phyloP scores from a whole-genome alignment of 2,797 vertebrate genomes.

The Eutrigla gurnardus region DNA sequence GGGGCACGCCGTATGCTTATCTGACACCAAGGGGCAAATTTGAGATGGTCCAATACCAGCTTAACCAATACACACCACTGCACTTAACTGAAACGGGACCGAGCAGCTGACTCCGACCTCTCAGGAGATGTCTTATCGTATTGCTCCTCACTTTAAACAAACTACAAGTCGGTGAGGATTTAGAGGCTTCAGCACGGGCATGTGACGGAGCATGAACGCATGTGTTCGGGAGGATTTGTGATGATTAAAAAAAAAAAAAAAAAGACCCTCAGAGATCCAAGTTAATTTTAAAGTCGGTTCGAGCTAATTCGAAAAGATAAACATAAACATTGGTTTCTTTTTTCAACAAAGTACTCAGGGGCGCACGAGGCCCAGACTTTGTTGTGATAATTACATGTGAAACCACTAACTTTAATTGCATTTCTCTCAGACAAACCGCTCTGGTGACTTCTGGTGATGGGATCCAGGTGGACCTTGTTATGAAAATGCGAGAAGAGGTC shows the following conservation, averaged over 20 bases:
- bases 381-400: slow-evolving; percentile 72
- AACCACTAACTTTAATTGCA: slow-evolving; percentile 77
- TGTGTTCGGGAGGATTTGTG: slow-evolving; percentile 58
- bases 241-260: slow-evolving; percentile 46
- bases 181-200: slow-evolving; percentile 53
- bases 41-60: slow-evolving; percentile 78
- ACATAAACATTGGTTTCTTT: slow-evolving; percentile 71
- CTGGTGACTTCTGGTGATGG: slow-evolving; percentile 62
- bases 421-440: slow-evolving; percentile 63
- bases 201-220: slow-evolving; percentile 52
- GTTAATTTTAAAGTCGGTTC: slow-evolving; percentile 68
- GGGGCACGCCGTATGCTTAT: slow-evolving; percentile 66
- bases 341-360: slow-evolving; percentile 49
- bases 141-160: slow-evolving; percentile 71
- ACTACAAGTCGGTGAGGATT: slow-evolving; percentile 71
- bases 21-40: slow-evolving; percentile 79
- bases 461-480: slow-evolving; percentile 76
- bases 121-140: slow-evolving; percentile 72
- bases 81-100: slow-evolving; percentile 68
- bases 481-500: slow-evolving; percentile 57
- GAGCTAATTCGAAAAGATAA: slow-evolving; percentile 73
- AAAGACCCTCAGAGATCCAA: slow-evolving; percentile 55
- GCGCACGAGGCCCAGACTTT: slow-evolving; percentile 54
- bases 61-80: slow-evolving; percentile 75
- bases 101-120: slow-evolving; percentile 69